Percentiles rank a stretch among this genome's conserved stretches.
phyloP scores from a whole-genome alignment of 2,888 invertebrate species.

The Teinopalpus imperialis region DNA sequence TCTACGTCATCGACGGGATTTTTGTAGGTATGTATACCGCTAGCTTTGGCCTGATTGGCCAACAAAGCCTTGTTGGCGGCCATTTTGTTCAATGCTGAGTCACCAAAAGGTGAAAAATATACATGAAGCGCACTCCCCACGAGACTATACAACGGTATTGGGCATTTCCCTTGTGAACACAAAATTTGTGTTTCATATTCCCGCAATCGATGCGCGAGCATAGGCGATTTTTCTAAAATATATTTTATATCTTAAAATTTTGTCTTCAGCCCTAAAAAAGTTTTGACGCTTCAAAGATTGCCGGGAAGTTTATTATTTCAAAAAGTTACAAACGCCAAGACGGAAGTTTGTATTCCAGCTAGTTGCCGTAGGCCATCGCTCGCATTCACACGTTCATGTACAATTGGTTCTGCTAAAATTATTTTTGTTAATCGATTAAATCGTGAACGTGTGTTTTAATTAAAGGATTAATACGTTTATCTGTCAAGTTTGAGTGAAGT shows the following conservation, averaged over 20 bases:
- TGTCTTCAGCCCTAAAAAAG: conserved; percentile 7
- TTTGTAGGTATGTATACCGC: conserved; percentile 68
- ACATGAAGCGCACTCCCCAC: conserved; percentile 80
- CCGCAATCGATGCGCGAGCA: conserved; percentile 57
- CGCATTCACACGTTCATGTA: conserved; percentile 44
- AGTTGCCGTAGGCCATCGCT: conserved; percentile 32
- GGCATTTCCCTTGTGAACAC: conserved; percentile 80
- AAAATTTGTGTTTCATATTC: conserved; percentile 80
- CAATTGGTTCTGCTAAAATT: conserved; percentile 20
- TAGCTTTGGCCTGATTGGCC: conserved; percentile 66
- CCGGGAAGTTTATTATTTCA: conserved; percentile 52
- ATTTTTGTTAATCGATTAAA: conserved; percentile 4
- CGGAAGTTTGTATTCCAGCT: conserved; percentile 50
- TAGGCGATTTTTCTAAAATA: conserved; percentile 47
- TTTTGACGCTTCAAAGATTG: conserved; percentile 29
- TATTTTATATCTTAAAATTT: conserved; percentile 14
- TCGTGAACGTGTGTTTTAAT: conserved; percentile 1
- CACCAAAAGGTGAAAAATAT: conserved; percentile 84
- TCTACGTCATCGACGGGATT: conserved; percentile 70
- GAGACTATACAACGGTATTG: conserved; percentile 83
- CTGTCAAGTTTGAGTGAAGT: conserved; percentile 38
- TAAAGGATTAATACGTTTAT: conserved; percentile 13
- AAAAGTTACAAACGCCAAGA: conserved; percentile 51
- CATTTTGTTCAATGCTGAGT: conserved; percentile 85
- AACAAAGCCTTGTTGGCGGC: conserved; percentile 81